A percentile compares a stretch with the other conserved stretches of the same genome.
phyloP scores from a whole-genome alignment of 35 echinoderm and acorn worm genomes.

The Eucidaris tribuloides region DNA sequence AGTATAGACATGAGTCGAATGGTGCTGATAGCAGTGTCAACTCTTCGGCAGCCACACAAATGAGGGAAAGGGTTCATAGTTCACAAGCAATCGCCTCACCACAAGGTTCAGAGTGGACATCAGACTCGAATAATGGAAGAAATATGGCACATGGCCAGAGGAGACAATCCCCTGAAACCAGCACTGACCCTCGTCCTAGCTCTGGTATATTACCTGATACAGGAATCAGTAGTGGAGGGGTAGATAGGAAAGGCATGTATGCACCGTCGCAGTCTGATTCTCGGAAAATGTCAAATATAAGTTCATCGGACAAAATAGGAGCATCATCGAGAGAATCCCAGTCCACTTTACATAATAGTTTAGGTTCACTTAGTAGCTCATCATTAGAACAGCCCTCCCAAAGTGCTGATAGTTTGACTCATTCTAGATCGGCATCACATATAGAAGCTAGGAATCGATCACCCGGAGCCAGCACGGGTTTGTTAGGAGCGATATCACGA shows the following conservation, averaged over 20 bases:
- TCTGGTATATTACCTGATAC: background rate
- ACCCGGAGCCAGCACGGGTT: constrained; percentile 9
- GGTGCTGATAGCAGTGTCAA: constrained; percentile 50
- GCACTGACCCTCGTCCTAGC: constrained; percentile 21
- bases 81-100: constrained; percentile 40
- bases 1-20: constrained; percentile 48
- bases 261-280: background rate
- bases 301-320: background rate
- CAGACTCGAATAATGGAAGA: background rate
- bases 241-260: constrained; percentile 31
- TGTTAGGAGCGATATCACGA: background rate
- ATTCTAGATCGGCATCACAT: background rate
- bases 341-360: background rate
- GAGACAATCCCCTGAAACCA: constrained; percentile 19
- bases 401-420: constrained; percentile 7
- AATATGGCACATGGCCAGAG: background rate
- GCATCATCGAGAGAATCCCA: constrained; percentile 6
- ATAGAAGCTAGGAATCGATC: constrained; percentile 7
- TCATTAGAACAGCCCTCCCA: constrained; percentile 25
- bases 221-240: background rate
- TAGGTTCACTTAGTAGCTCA: constrained; percentile 21
- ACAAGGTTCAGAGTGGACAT: constrained; percentile 26
- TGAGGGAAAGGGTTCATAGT: constrained; percentile 46
- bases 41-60: constrained; percentile 21
- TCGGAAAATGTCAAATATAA: background rate